A percentile compares a stretch with the other conserved stretches of the same genome.
These are phyloP conservation scores for Acronicta alni DNA, from an alignment of 2,888 invertebrate species.

Conservation along the genomic window DNA sequence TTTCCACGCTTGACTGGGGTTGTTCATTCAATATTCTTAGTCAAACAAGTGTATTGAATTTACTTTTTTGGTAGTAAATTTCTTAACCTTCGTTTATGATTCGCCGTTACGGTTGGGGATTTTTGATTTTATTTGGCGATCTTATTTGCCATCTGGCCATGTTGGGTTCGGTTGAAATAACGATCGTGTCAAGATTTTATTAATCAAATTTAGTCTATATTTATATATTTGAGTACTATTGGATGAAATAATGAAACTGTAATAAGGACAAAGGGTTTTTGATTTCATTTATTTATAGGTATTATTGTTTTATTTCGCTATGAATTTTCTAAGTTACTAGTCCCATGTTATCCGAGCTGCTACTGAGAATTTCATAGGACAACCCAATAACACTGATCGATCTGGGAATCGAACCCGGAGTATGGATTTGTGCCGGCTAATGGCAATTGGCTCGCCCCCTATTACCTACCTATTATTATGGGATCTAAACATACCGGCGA, in stretches of 20 bases:
- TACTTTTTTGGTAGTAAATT: conserved; percentile 51
- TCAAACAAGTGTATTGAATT: conserved; percentile 60
- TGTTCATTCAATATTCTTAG: conserved; percentile 63
- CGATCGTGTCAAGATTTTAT: conserved; percentile 32
- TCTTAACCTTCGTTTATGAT: conserved; percentile 43
- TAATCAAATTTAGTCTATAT: conserved; percentile 2
- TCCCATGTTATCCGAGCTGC: too few species aligned
- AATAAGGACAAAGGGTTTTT: conserved; percentile 14
- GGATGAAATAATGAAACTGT: neutral
- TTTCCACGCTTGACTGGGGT: conserved; percentile 69
- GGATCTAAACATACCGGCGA: too few species aligned
- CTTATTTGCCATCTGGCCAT: conserved; percentile 41
- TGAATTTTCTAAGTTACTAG: conserved; percentile 18
- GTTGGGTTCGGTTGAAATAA: conserved; percentile 24
- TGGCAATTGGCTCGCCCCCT: too few species aligned
- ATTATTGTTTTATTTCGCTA: conserved; percentile 10
- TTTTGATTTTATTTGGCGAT: conserved; percentile 48
- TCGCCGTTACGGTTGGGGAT: conserved; percentile 33
- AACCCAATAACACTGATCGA: too few species aligned
- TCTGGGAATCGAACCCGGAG: too few species aligned
- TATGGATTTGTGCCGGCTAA: too few species aligned
- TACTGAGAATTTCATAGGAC: too few species aligned
- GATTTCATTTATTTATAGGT: conserved; percentile 15
- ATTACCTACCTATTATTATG: too few species aligned
- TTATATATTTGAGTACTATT: conserved; percentile 1